Conservation (phyloP, 2,888 invertebrate genomes). For the Aporophyla nigra region DNA sequence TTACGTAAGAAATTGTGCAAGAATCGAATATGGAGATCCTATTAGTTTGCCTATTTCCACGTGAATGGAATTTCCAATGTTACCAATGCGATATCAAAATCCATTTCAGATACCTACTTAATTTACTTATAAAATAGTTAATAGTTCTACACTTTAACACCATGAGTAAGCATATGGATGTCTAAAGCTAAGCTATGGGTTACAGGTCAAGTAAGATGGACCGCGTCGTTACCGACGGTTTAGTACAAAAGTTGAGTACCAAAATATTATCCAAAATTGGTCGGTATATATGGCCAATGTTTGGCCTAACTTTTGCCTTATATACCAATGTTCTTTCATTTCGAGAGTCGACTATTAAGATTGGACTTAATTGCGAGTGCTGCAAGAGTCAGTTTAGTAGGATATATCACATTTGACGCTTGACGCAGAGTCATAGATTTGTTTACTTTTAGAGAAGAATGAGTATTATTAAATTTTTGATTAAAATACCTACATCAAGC, state of each 20-base stretch:
- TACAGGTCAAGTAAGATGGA: slow-evolving; percentile 86
- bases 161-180: slow-evolving; percentile 79
- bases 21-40: slow-evolving; percentile 74
- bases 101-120: slow-evolving; percentile 77
- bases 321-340: slow-evolving; percentile 56
- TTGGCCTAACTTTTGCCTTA: slow-evolving; percentile 55
- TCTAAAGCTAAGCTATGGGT: slow-evolving; percentile 85
- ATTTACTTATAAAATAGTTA: slow-evolving; percentile 84
- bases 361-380: slow-evolving; percentile 67
- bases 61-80: slow-evolving; percentile 66
- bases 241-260: slow-evolving; percentile 88
- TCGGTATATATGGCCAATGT: slow-evolving; percentile 66
- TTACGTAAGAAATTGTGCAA: slow-evolving; percentile 88
- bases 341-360: slow-evolving; percentile 63
- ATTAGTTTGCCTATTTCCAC: slow-evolving; percentile 56
- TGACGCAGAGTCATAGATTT: slow-evolving; percentile 56
- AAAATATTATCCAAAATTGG: slow-evolving; percentile 85
- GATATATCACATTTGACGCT: slow-evolving; percentile 69
- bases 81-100: slow-evolving; percentile 77
- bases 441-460: slow-evolving; percentile 43
- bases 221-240: slow-evolving; percentile 84
- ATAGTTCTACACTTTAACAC: slow-evolving; percentile 75
- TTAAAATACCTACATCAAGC: slow-evolving; percentile 29
- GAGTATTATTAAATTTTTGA: slow-evolving; percentile 35
- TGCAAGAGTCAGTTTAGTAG: slow-evolving; percentile 64